Evolutionary conservation across 2,797 vertebrate species (phyloP).

Genomic region (Tangara arthus): DNA sequence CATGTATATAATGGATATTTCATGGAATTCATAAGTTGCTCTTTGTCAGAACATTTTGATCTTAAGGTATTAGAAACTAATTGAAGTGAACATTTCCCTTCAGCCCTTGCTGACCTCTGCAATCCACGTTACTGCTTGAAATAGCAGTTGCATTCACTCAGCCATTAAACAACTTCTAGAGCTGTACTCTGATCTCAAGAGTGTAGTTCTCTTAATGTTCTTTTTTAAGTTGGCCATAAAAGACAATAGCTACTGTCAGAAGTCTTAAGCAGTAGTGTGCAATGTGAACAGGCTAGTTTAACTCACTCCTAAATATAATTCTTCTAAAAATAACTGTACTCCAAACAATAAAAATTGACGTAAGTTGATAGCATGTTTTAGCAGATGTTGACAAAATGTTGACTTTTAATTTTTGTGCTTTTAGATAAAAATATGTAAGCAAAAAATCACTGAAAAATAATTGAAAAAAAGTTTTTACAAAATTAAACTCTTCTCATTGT

Average conservation of each 20-base stretch:
- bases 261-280: background rate
- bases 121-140: background rate
- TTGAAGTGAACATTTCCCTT: background rate
- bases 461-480: background rate
- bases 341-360: background rate
- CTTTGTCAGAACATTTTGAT: slow-evolving; percentile 15
- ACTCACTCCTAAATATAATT: background rate
- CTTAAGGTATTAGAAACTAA: background rate
- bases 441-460: background rate
- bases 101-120: background rate
- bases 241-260: background rate
- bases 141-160: background rate
- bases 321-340: background rate
- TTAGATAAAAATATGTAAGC: background rate
- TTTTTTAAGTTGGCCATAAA: slow-evolving; percentile 9
- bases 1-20: background rate
- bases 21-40: background rate
- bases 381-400: background rate
- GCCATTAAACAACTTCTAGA: background rate
- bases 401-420: background rate
- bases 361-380: background rate
- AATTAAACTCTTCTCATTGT: background rate
- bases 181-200: background rate
- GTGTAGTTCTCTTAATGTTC: slow-evolving; percentile 18
- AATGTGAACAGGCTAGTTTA: background rate